Percentiles rank a stretch among this genome's conserved stretches.
phyloP scores from a whole-genome alignment of 1,140 invertebrate species.

The Dreissena polymorpha region DNA sequence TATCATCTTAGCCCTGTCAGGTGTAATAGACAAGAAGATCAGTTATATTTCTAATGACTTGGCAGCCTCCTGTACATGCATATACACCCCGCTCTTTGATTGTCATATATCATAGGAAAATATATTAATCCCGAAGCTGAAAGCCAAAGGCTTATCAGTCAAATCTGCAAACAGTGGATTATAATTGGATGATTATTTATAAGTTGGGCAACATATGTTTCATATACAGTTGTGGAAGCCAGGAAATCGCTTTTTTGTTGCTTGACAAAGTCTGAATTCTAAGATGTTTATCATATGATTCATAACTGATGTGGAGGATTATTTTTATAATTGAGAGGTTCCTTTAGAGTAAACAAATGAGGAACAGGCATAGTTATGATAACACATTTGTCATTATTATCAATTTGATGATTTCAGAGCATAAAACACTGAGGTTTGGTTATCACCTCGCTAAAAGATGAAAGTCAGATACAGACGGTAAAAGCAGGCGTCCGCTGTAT shows the following conservation, averaged over 20 bases:
- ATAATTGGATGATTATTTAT: conserved; percentile 49
- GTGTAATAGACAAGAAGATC: conserved; percentile 43
- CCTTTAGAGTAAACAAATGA: conserved; percentile 54
- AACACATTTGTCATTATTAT: conserved; percentile 52
- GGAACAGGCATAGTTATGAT: conserved; percentile 54
- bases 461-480: not conserved
- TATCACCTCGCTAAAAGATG: not conserved
- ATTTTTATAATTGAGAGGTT: conserved; percentile 57
- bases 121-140: conserved; percentile 8
- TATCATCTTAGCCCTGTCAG: conserved; percentile 40
- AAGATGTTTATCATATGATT: conserved; percentile 57
- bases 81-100: conserved; percentile 5
- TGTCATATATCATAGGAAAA: conserved; percentile 22
- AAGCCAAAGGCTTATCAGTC: conserved; percentile 9
- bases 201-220: conserved; percentile 55
- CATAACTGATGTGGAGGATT: conserved; percentile 46
- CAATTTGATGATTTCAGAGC: conserved; percentile 35
- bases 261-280: conserved; percentile 55
- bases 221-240: conserved; percentile 34
- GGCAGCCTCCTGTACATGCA: not conserved
- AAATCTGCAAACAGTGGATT: not conserved
- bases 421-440: not conserved
- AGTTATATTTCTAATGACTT: conserved; percentile 42
- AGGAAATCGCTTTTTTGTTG: conserved; percentile 49
- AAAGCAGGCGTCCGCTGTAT: no score